Percentiles rank a stretch among this genome's conserved stretches.
phyloP scores from a whole-genome alignment of 2,797 vertebrate species.

The Dendrocincla fuliginosa region DNA sequence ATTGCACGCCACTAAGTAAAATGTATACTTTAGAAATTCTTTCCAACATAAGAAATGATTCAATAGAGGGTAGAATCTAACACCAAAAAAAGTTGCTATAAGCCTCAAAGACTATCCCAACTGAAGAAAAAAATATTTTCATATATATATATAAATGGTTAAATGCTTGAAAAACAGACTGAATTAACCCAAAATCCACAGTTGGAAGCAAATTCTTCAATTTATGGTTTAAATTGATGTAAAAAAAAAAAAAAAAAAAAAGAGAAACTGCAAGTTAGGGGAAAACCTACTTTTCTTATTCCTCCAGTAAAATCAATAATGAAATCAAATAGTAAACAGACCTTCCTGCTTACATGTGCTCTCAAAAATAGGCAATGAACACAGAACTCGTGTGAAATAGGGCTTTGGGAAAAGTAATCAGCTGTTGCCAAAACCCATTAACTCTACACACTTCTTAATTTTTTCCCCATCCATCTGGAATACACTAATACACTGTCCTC shows the following conservation, averaged over 20 bases:
- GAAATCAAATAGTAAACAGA: neutral
- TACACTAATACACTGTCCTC: neutral
- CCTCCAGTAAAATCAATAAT: neutral
- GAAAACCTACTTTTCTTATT: neutral
- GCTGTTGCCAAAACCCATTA: neutral
- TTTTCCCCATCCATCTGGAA: neutral
- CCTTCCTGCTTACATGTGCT: neutral
- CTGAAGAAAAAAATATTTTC: neutral
- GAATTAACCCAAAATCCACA: neutral
- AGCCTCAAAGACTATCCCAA: neutral
- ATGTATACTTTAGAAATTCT: constrained; percentile 43
- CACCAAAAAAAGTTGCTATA: neutral
- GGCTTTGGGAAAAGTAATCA: neutral
- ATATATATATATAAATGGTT: neutral
- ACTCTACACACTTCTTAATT: neutral
- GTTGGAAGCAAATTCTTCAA: neutral
- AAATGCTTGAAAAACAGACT: neutral
- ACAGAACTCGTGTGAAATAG: neutral
- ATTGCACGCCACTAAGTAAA: constrained; percentile 21
- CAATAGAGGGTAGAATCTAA: neutral
- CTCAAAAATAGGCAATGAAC: neutral
- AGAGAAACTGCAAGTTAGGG: neutral
- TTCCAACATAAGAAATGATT: constrained; percentile 33
- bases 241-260: neutral
- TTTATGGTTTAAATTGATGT: constrained; percentile 17